Base-by-base conservation (phyloP, 2,888 invertebrate species). In the Drosophila setosimentum region DNA sequence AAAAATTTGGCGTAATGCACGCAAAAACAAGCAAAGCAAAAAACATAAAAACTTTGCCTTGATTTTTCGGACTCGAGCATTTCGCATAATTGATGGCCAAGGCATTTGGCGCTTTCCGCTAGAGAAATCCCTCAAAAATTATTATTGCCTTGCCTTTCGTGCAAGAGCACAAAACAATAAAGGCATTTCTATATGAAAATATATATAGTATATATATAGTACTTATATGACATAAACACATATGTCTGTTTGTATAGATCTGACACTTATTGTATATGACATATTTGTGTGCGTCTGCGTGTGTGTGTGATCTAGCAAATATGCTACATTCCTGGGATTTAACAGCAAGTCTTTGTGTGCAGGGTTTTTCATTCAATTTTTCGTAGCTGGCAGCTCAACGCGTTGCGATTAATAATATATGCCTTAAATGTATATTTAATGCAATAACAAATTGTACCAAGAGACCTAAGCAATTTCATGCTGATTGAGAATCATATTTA, bases 241-340 rank as follows among this genome's bases (percentile, higher is more conserved):
- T 42, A 51, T 54, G 10, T 53, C 18, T 24, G 55, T 55, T 21
- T 30, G 30, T 30, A 3, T 30, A 54, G 42, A 67, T 55, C n/a
- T 55, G 16, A 16, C 55, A 57, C 57, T 57, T 42, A 42, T 62
- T 29, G 29, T 57, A 53, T 63, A 59, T 67, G 67, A 67, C 73
- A 64, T 73, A 74, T 45, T 13, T 7, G 6, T 21, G 45, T 16
- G 45, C 1, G n/a, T 18, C 13, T 30, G 1, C n/a, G n/a, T n/a
- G n/a, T n/a, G n/a, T 49, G 40, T 18, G 50, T 37, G 37, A 69
- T 68, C 63, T 68, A 59, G 80, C 84, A 80, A 87, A 87, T 90
- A 82, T 90, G 90, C 90, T 75, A 87, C 72, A 87, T 90, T 89
- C 90, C 87, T 87, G 68, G 62, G 89, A 72, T 73, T 83, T 76